A percentile compares a stretch with the other conserved stretches of the same genome.
Evolutionary conservation across 1,140 invertebrate genomes (phyloP).

Genomic region (Aphaenogaster floridana): DNA sequence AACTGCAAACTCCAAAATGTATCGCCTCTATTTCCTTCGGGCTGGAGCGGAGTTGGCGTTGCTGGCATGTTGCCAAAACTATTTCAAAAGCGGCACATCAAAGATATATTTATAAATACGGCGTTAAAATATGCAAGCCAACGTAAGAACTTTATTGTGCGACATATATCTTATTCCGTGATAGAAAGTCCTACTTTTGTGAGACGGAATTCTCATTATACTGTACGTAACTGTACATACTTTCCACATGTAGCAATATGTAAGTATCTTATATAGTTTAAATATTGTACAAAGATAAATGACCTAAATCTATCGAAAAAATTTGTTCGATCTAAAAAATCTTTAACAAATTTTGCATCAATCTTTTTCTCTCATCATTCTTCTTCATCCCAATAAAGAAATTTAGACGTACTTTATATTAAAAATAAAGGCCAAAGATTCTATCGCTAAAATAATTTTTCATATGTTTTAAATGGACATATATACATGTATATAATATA

Average conservation of each 20-base stretch:
- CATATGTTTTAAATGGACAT: not conserved
- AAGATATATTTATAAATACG: slow-evolving; percentile 42
- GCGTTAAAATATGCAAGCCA: slow-evolving; percentile 8
- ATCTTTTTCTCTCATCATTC: not conserved
- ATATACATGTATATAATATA: not conserved
- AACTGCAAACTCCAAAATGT: slow-evolving; percentile 68
- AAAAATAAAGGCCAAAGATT: not conserved
- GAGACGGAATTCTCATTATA: not conserved
- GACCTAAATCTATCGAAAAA: not conserved
- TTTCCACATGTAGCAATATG: not conserved
- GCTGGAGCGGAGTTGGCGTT: not conserved
- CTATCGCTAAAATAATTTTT: not conserved
- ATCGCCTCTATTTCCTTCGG: slow-evolving; percentile 53
- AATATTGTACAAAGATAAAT: not conserved
- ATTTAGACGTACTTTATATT: not conserved
- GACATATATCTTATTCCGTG: not conserved
- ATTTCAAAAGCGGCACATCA: slow-evolving; percentile 57
- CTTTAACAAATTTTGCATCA: not conserved
- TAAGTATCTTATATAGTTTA: not conserved
- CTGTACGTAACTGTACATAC: not conserved
- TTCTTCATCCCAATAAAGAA: not conserved
- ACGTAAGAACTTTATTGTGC: slow-evolving; percentile 22
- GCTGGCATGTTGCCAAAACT: slow-evolving; percentile 51
- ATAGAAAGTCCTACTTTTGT: not conserved
- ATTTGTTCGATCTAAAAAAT: not conserved